Percentiles rank a stretch among this genome's conserved stretches.
Evolutionary conservation across 2,113 vertebrate genomes (phyloP).

Genomic region (Hyperoodon ampullatus): DNA sequence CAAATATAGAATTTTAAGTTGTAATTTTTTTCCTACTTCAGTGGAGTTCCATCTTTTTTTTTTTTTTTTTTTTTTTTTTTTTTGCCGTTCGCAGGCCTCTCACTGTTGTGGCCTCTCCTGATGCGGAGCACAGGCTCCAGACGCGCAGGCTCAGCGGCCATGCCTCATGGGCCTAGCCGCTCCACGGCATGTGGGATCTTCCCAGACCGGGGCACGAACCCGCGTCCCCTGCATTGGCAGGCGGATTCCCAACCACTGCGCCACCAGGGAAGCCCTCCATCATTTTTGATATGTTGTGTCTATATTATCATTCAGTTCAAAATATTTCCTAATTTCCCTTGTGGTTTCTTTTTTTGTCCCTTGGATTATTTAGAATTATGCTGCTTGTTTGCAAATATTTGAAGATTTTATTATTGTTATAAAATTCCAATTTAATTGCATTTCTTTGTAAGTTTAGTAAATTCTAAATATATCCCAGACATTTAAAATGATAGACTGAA

Average conservation of each 20-base stretch:
- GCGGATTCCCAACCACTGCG: no score
- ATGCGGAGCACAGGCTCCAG: no score
- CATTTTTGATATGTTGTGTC: not conserved
- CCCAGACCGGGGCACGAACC: no score
- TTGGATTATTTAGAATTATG: not conserved
- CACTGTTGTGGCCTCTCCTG: no score
- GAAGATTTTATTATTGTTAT: not conserved
- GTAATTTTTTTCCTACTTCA: not conserved
- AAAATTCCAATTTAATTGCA: not conserved
- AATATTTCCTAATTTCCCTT: conserved; percentile 31
- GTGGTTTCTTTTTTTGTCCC: not conserved
- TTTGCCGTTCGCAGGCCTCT: rapidly evolving
- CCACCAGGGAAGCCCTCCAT: no score
- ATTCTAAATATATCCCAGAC: not conserved
- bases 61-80: no score
- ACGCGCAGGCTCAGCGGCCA: no score
- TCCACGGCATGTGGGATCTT: no score
- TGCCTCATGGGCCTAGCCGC: no score
- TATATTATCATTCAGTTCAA: not conserved
- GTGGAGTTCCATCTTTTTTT: not conserved
- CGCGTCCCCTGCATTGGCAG: no score
- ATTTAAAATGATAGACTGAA: not conserved
- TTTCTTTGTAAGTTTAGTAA: not conserved
- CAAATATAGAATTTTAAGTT: not conserved
- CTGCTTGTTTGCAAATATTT: not conserved